Conservation (phyloP, 30 jellyfish, hydroid and myxozoan species). For the Aurelia aurita region DNA sequence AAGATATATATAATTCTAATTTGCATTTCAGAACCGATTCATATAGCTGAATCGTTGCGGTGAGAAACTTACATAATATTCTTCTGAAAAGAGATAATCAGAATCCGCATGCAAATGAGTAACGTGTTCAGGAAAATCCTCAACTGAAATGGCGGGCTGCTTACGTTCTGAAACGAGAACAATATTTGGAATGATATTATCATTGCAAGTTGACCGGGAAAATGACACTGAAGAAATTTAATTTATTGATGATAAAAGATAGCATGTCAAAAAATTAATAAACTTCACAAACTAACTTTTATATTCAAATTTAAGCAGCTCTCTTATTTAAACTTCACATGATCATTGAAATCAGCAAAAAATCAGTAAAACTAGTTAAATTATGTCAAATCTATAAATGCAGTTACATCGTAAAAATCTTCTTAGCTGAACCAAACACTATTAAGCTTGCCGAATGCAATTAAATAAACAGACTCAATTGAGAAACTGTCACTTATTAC, state of each 20-base stretch:
- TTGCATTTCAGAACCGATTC: background rate
- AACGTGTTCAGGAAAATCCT: constrained; percentile 76
- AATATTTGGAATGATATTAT: background rate
- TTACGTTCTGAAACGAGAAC: constrained; percentile 51
- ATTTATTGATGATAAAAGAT: background rate
- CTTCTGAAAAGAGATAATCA: constrained; percentile 91
- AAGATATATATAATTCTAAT: background rate
- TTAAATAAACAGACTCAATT: too few relatives aligned
- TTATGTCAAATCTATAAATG: too few relatives aligned
- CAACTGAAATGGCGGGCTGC: constrained; percentile 61
- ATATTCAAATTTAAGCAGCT: too few relatives aligned
- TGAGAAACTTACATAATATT: constrained; percentile 72
- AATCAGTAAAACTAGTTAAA: too few relatives aligned
- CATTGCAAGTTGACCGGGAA: background rate
- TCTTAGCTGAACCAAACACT: too few relatives aligned
- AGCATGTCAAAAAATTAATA: background rate
- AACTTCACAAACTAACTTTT: too few relatives aligned
- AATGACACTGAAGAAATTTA: constrained; percentile 7
- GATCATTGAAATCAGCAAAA: too few relatives aligned
- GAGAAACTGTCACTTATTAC: too few relatives aligned
- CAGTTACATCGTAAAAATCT: too few relatives aligned
- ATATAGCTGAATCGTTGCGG: background rate
- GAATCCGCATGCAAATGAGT: constrained; percentile 89
- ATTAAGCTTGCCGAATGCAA: too few relatives aligned
- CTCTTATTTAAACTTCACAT: too few relatives aligned